phyloP scores from a whole-genome alignment of 1,140 invertebrate species.

The Drosophila sproati region DNA sequence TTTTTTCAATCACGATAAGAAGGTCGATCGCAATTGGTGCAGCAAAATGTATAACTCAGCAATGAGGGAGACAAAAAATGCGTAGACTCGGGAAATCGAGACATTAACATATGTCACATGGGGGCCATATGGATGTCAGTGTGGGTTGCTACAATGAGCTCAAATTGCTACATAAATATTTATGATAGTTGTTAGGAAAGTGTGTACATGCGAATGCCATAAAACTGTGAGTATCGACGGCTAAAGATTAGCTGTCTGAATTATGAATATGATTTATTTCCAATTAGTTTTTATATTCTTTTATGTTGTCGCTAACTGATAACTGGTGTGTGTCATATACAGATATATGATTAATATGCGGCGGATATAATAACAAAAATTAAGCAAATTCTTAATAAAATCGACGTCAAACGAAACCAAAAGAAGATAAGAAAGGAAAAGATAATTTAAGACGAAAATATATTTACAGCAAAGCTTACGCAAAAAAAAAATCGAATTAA shows the following conservation, averaged over 20 bases:
- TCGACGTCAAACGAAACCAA: no score
- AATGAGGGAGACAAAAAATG: conserved; percentile 6
- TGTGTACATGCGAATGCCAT: neutral
- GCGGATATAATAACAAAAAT: no score
- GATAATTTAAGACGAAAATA: no score
- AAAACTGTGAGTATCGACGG: neutral
- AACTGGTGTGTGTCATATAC: neutral
- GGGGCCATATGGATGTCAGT: conserved; percentile 20
- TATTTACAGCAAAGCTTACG: no score
- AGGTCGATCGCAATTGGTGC: conserved; percentile 16
- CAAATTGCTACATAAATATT: conserved; percentile 71
- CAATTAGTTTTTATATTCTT: conserved; percentile 33
- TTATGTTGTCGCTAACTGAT: conserved; percentile 7
- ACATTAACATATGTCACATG: conserved; percentile 62
- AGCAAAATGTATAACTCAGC: neutral
- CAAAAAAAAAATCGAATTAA: no score
- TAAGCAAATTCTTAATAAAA: no score
- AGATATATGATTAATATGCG: neutral
- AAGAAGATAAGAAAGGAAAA: no score
- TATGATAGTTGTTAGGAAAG: conserved; percentile 35
- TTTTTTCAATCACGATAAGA: conserved; percentile 58
- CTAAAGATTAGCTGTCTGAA: conserved; percentile 23
- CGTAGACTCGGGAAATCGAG: conserved; percentile 22
- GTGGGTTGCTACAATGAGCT: conserved; percentile 51
- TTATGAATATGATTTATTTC: conserved; percentile 29